Evolutionary conservation across 1,140 invertebrate genomes (phyloP).

Genomic region (Lordiphosa stackelbergi): DNA sequence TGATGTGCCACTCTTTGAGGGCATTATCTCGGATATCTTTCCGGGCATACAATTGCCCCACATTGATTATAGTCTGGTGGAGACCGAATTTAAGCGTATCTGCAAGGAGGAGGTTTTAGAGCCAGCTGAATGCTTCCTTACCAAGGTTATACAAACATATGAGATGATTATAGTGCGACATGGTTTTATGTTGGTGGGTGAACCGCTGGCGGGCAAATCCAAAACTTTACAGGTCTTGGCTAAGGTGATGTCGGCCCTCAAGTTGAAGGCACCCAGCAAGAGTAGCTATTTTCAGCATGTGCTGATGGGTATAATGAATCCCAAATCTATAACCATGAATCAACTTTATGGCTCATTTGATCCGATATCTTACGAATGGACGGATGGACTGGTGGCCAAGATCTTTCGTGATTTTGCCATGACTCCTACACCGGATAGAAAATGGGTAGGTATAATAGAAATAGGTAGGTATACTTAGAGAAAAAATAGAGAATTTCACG

Average conservation of each 20-base stretch:
- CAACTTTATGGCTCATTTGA: conserved; percentile 95
- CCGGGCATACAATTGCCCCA: conserved; percentile 86
- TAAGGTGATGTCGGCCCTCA: conserved; percentile 84
- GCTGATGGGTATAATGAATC: conserved; percentile 89
- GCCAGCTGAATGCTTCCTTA: conserved; percentile 83
- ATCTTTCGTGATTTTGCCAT: conserved; percentile 85
- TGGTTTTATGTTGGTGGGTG: conserved; percentile 91
- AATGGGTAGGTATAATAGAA: conserved; percentile 83
- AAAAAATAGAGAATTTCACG: too few relatives aligned
- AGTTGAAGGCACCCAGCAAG: conserved; percentile 80
- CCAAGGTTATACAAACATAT: conserved; percentile 85
- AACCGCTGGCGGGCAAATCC: conserved; percentile 86
- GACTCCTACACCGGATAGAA: conserved; percentile 84
- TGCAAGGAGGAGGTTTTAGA: conserved; percentile 84
- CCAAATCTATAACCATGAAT: conserved; percentile 93
- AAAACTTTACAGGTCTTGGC: conserved; percentile 83
- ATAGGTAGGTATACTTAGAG: too few relatives aligned
- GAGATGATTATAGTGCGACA: conserved; percentile 92
- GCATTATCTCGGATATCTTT: conserved; percentile 95
- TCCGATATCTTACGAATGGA: conserved; percentile 94
- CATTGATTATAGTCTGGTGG: conserved; percentile 84
- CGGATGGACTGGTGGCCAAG: conserved; percentile 90
- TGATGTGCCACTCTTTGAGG: conserved; percentile 93
- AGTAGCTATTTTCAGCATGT: conserved; percentile 79
- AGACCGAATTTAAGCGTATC: conserved; percentile 79